Evolutionary conservation across 2,113 vertebrate genomes (phyloP), one percentile per base, ranked within the genome.

Genomic region (Elanus axillaris): DNA sequence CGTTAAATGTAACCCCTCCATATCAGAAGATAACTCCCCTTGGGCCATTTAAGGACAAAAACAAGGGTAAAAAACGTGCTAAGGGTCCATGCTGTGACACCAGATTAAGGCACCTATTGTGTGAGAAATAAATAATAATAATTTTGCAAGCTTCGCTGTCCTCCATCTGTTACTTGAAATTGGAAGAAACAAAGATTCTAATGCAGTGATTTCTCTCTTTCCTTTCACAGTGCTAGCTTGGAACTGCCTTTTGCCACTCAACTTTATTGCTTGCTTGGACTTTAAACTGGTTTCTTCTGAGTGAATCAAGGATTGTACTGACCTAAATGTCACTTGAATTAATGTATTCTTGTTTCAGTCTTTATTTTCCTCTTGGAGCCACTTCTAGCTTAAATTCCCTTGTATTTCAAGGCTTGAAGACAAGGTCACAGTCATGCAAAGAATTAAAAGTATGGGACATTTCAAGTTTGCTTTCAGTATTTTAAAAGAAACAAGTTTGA

Each of bases 261-360:
- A 76, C 47, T 93, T 97, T 94, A 95, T 93, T 93, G 50, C 59
- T 90, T 64, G 79, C 89, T 90, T 60, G 63, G 91, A 74, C 78
- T 90, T 93, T 42, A 80, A 71, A 83, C 50, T 52, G 71, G 38
- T 92, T 94, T 85, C 60, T 94, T 90, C 75, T 80, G 90, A 90
- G 73, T 11, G 40, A 91, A 95, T n/a, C 56, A 71, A 86, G 72
- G 80, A 94, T 55, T 88, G 62, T 66, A 77, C 67, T 92, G 78
- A 87, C 76, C 89, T 96, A 71, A 86, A 79, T 95, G 89, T 88
- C 82, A 91, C 64, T 96, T 91, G 86, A 94, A 95, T 94, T 68
- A 79, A 90, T 91, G 80, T 78, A 79, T 80, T 71, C 68, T 69
- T 63, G 50, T 95, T 90, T 75, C 67, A 91, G 64, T 36, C 82